Evolutionary conservation across 2,888 invertebrate species (phyloP).

Genomic region (Parnassius orleans): DNA sequence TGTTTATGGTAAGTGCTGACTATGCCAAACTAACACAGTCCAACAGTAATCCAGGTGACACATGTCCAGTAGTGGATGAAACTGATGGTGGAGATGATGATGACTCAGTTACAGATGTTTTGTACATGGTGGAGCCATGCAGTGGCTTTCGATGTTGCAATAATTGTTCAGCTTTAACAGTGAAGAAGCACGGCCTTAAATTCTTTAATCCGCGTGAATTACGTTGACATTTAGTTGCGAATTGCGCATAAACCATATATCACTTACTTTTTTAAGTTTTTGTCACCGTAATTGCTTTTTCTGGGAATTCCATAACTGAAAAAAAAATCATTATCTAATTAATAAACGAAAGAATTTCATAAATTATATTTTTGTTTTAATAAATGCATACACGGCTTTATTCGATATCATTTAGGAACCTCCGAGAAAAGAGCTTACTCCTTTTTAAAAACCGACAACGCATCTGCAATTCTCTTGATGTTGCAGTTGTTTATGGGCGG

Average conservation of each 20-base stretch:
- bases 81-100: background rate
- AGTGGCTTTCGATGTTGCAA: too few relatives aligned
- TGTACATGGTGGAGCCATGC: too few relatives aligned
- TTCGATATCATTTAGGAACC: background rate
- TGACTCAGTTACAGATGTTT: background rate
- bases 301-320: slow-evolving; percentile 16
- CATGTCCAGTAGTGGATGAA: too few relatives aligned
- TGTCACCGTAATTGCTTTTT: background rate
- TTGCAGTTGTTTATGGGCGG: too few relatives aligned
- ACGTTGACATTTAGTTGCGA: background rate
- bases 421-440: too few relatives aligned
- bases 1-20: background rate
- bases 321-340: background rate
- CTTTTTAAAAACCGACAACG: too few relatives aligned
- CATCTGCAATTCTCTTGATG: too few relatives aligned
- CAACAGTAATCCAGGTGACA: background rate
- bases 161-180: too few relatives aligned
- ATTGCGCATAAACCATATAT: background rate
- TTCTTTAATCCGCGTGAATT: background rate
- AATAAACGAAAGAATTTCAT: background rate
- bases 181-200: background rate
- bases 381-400: too few relatives aligned
- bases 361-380: background rate
- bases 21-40: background rate
- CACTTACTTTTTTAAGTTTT: slow-evolving; percentile 9